Conservation (phyloP, 2,888 invertebrate genomes). For the Drosophila flavopinicola region DNA sequence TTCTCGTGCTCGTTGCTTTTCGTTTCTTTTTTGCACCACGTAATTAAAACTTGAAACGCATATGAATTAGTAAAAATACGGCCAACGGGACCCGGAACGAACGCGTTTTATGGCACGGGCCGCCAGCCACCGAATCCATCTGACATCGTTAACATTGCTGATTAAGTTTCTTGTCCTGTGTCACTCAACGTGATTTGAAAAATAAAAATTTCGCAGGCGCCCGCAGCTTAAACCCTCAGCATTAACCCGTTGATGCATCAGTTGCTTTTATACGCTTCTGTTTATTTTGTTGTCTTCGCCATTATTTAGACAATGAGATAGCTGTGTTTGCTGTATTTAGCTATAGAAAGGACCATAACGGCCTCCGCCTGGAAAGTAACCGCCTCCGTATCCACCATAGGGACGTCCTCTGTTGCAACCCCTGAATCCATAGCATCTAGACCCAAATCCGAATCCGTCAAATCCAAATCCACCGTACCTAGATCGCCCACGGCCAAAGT, state of each 20-base stretch:
- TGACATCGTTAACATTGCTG: constrained; percentile 82
- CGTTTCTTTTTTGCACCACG: constrained; percentile 63
- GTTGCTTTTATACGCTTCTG: constrained; percentile 40
- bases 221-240: constrained; percentile 30
- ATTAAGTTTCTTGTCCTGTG: constrained; percentile 82
- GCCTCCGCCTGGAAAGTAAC: constrained; percentile 1
- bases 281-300: constrained; percentile 32
- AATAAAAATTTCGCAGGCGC: constrained; percentile 57
- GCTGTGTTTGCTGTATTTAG: neutral
- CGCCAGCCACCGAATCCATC: constrained; percentile 48
- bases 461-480: constrained; percentile 6
- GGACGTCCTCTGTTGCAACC: too few relatives aligned
- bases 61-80: constrained; percentile 82
- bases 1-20: constrained; percentile 40
- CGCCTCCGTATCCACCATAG: constrained; percentile 10
- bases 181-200: constrained; percentile 81
- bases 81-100: constrained; percentile 64
- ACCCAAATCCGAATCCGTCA: neutral
- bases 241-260: constrained; percentile 43
- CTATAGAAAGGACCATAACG: neutral
- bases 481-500: neutral
- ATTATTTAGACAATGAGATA: constrained; percentile 15
- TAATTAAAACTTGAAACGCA: constrained; percentile 84
- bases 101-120: constrained; percentile 60
- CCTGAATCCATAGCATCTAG: neutral